Percentiles rank a stretch among this genome's conserved stretches.
Evolutionary conservation across 2,888 invertebrate species (phyloP).

Genomic region (Zaprionus obscuricornis): DNA sequence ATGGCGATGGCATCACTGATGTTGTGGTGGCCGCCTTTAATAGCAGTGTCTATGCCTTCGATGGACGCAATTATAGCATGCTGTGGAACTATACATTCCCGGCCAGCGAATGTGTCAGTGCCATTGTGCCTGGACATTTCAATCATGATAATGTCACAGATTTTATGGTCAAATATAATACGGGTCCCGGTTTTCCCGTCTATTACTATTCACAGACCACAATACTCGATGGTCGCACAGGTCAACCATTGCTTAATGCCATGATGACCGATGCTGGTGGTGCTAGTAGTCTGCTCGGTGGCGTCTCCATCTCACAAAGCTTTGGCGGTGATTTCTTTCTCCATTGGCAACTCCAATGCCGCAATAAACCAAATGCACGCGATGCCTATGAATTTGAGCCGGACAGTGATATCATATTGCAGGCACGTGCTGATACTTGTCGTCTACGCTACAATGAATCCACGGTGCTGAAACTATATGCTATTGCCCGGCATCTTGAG

Average conservation of each 20-base stretch:
- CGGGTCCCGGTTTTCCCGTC: conserved; percentile 89
- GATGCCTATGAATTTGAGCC: conserved; percentile 85
- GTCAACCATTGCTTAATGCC: conserved; percentile 78
- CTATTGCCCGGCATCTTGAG: conserved; percentile 86
- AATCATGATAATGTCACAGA: conserved; percentile 91
- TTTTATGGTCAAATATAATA: conserved; percentile 88
- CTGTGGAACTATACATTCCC: conserved; percentile 90
- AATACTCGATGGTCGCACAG: conserved; percentile 81
- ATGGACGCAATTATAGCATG: conserved; percentile 87
- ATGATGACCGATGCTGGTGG: conserved; percentile 84
- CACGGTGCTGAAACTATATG: conserved; percentile 87
- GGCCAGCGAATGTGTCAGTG: conserved; percentile 88
- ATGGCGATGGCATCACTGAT: conserved; percentile 88
- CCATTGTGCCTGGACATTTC: conserved; percentile 91
- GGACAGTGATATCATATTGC: conserved; percentile 83
- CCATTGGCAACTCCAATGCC: conserved; percentile 89
- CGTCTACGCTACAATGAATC: conserved; percentile 88
- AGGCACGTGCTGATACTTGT: conserved; percentile 86
- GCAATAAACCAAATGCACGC: conserved; percentile 83
- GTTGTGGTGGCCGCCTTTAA: conserved; percentile 90
- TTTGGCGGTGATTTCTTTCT: conserved; percentile 90
- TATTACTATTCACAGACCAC: conserved; percentile 88
- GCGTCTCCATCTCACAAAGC: conserved; percentile 83
- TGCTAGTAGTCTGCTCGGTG: conserved; percentile 82
- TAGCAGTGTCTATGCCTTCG: conserved; percentile 88